Conservation (phyloP, 2,113 vertebrate genomes). For the Microtus montanus region DNA sequence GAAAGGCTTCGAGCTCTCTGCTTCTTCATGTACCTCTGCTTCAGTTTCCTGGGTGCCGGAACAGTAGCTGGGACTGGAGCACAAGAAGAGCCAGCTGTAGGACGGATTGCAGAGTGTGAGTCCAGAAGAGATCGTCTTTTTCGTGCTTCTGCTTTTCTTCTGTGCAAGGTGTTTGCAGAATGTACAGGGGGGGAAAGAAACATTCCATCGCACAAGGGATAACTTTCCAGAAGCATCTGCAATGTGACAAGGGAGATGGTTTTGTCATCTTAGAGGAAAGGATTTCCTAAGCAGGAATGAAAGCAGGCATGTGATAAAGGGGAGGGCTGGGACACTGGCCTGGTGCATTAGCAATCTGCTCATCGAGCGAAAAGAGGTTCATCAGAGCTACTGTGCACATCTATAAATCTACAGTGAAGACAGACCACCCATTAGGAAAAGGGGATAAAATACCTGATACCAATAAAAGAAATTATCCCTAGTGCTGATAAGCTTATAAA, state of each 20-base stretch:
- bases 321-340: neutral
- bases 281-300: neutral
- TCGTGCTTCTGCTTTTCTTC: neutral
- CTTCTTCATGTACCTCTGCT: neutral
- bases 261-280: neutral
- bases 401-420: neutral
- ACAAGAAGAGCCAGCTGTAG: no score
- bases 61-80: neutral
- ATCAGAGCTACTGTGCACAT: neutral
- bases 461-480: neutral
- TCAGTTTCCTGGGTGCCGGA: neutral
- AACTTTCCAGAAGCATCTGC: neutral
- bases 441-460: neutral
- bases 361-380: neutral
- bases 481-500: neutral
- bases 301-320: neutral
- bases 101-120: neutral
- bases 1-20: neutral
- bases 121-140: neutral
- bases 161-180: neutral
- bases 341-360: neutral
- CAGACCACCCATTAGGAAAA: neutral
- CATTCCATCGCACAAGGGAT: neutral
- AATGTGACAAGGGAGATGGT: neutral
- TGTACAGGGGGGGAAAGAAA: neutral